Conservation (phyloP, 2,113 vertebrate genomes). For the Phalacrocorax pelagicus region DNA sequence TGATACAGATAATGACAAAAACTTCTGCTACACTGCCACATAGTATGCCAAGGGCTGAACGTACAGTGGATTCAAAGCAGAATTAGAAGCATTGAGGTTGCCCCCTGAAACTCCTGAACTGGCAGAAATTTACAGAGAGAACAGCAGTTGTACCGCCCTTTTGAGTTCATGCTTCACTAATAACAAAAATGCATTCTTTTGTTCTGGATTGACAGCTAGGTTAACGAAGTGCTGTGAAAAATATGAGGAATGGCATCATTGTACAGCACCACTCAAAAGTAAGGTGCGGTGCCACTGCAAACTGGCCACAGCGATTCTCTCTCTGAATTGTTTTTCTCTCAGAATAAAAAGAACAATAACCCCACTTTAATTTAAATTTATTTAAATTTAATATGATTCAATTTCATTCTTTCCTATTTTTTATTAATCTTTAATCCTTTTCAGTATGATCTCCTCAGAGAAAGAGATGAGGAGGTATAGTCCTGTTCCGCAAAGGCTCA, state of each 20-base stretch:
- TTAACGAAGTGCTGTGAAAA: not conserved
- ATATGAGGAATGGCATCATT: not conserved
- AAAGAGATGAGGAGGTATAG: not conserved
- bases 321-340: not conserved
- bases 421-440: not conserved
- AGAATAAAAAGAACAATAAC: not conserved
- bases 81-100: not conserved
- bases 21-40: not conserved
- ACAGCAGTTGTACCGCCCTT: not conserved
- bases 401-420: not conserved
- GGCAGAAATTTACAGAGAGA: not conserved
- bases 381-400: not conserved
- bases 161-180: not conserved
- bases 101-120: not conserved
- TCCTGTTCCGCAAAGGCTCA: not conserved
- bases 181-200: not conserved
- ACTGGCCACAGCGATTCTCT: rapidly evolving
- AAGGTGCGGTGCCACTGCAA: not conserved
- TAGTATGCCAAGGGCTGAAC: not conserved
- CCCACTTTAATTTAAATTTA: not conserved
- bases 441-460: not conserved
- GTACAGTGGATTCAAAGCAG: not conserved
- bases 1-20: not conserved
- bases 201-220: not conserved
- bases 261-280: not conserved